Evolutionary conservation across 92 coral and sea anemone genomes (phyloP).

Genomic region (Palythoa grandis): DNA sequence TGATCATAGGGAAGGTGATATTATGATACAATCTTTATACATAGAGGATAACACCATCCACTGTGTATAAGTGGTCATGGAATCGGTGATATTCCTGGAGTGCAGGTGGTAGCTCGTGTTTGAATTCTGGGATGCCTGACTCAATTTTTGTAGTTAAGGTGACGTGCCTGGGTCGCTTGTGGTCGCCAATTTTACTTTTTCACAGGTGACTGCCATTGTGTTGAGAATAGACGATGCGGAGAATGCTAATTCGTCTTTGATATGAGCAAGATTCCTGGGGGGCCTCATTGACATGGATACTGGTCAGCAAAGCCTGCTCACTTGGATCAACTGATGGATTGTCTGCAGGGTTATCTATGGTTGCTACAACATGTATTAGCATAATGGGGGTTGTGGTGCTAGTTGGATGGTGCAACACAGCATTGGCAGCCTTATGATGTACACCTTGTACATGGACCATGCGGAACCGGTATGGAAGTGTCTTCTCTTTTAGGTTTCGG

Average conservation of each 20-base stretch:
- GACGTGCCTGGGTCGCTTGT: background rate
- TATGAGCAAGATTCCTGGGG: background rate
- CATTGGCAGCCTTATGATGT: no score
- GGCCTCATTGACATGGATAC: background rate
- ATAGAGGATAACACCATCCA: conserved; percentile 44
- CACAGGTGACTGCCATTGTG: background rate
- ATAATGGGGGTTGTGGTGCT: no score
- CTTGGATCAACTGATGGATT: no score
- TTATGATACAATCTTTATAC: conserved; percentile 60
- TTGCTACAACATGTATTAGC: no score
- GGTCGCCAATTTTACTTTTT: background rate
- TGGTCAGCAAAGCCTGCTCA: background rate
- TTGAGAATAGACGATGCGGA: background rate
- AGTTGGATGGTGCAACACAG: no score
- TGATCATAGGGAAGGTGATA: background rate
- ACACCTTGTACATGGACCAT: no score
- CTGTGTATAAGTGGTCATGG: conserved; percentile 60
- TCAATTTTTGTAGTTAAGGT: conserved; percentile 30
- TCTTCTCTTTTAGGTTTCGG: no score
- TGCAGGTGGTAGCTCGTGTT: conserved; percentile 53
- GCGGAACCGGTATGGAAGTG: background rate
- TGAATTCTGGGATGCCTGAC: conserved; percentile 47
- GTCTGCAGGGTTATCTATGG: no score
- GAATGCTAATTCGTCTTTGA: background rate
- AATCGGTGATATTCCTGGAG: conserved; percentile 64